Evolutionary conservation across 2,797 vertebrate species (phyloP).

Genomic region (Eremophila alpestris): DNA sequence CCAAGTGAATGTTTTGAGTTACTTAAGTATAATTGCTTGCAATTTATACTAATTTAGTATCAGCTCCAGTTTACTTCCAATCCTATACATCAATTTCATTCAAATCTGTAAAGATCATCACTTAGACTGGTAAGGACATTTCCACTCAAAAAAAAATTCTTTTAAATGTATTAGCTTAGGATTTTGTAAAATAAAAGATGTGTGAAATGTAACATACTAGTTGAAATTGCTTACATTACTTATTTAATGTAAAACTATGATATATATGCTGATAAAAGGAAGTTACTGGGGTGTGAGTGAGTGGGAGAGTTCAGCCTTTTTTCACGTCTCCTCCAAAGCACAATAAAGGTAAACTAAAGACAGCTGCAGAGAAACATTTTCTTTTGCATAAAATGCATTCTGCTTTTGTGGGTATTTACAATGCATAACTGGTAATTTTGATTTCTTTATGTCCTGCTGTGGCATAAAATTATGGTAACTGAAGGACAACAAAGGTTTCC

Average conservation of each 20-base stretch:
- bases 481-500: background rate
- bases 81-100: background rate
- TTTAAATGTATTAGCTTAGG: background rate
- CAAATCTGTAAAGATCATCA: background rate
- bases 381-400: background rate
- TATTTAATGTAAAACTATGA: background rate
- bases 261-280: background rate
- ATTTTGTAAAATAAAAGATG: background rate
- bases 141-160: background rate
- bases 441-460: background rate
- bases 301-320: background rate
- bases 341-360: background rate
- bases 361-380: background rate
- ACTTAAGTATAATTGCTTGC: background rate
- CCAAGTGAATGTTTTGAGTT: background rate
- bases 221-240: background rate
- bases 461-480: background rate
- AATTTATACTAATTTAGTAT: background rate
- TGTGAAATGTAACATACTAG: background rate
- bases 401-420: background rate
- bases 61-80: background rate
- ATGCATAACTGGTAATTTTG: background rate
- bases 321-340: background rate
- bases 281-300: background rate
- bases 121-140: background rate